A percentile compares a stretch with the other conserved stretches of the same genome.
These are phyloP conservation scores for Sebastes fasciatus DNA, from an alignment of 2,113 vertebrate species.

Conservation along the genomic window DNA sequence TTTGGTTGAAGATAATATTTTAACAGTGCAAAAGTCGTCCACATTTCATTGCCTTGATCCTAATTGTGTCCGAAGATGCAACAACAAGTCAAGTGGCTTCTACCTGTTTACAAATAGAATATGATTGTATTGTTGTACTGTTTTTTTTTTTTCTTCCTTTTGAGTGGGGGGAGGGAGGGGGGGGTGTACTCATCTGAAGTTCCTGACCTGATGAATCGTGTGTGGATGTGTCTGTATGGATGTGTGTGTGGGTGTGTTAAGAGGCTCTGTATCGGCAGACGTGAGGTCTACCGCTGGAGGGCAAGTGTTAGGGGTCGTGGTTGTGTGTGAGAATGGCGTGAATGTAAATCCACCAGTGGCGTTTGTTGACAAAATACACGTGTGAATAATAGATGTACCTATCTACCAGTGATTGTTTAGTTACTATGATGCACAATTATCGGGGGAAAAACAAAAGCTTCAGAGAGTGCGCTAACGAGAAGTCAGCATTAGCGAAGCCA, in stretches of 20 bases:
- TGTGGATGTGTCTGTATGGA: constrained; percentile 48
- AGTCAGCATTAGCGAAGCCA: constrained; percentile 86
- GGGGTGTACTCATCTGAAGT: constrained; percentile 91
- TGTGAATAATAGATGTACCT: constrained; percentile 72
- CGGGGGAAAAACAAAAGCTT: constrained; percentile 44
- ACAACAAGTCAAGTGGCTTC: constrained; percentile 99
- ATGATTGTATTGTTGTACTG: constrained; percentile 99
- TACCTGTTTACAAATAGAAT: constrained; percentile 99
- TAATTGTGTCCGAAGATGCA: constrained; percentile 98
- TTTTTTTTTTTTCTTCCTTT: constrained; percentile 65
- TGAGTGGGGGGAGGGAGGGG: constrained; percentile 19
- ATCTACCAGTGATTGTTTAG: constrained; percentile 79
- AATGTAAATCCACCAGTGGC: constrained; percentile 82
- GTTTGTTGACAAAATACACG: constrained; percentile 61
- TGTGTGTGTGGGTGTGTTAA: constrained; percentile 14
- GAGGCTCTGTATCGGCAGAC: constrained; percentile 32
- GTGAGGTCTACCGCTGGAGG: constrained; percentile 25
- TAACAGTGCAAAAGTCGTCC: constrained; percentile 95
- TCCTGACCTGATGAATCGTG: constrained; percentile 80
- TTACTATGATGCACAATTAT: constrained; percentile 76
- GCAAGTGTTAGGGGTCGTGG: neutral
- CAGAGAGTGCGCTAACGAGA: constrained; percentile 65
- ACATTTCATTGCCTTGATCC: constrained; percentile 99
- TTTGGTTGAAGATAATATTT: constrained; percentile 80
- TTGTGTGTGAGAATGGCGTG: constrained; percentile 62